These are phyloP conservation scores for Brachionus paranguensis DNA, from an alignment of 1,140 invertebrate species.

Conservation along the genomic window DNA sequence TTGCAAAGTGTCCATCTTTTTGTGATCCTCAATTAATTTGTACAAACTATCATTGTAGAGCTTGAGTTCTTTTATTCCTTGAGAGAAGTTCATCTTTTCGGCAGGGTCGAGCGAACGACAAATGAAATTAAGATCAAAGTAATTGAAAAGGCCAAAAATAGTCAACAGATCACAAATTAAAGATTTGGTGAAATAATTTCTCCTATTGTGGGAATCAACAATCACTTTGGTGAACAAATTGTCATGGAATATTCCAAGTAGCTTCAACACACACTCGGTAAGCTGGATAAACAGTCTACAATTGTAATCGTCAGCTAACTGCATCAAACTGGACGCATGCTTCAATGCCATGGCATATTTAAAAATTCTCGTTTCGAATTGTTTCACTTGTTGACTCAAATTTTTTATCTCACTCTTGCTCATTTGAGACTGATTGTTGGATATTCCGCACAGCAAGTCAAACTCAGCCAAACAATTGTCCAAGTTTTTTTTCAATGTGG, in stretches of 20 bases:
- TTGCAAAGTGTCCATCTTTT: slow-evolving; percentile 21
- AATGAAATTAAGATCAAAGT: background rate
- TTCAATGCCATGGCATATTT: background rate
- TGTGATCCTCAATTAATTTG: background rate
- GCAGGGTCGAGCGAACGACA: background rate
- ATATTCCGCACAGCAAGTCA: background rate
- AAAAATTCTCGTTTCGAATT: background rate
- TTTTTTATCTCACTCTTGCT: background rate
- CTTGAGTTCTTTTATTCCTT: background rate
- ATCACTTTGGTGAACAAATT: slow-evolving; percentile 15
- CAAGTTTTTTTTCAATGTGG: background rate
- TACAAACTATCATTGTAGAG: slow-evolving; percentile 16
- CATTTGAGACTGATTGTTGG: background rate
- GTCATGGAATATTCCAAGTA: background rate
- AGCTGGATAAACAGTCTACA: background rate
- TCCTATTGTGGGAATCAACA: background rate
- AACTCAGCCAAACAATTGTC: slow-evolving; percentile 15
- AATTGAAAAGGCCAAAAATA: slow-evolving; percentile 22
- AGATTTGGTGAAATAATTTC: background rate
- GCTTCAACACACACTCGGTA: background rate
- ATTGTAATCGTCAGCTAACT: slow-evolving; percentile 1
- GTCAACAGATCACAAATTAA: slow-evolving; percentile 9
- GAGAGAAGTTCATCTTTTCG: background rate
- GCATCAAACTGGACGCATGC: background rate
- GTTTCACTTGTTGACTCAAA: background rate